Base-by-base conservation (phyloP, 2,797 vertebrate species). In the Scarus forsteni region DNA sequence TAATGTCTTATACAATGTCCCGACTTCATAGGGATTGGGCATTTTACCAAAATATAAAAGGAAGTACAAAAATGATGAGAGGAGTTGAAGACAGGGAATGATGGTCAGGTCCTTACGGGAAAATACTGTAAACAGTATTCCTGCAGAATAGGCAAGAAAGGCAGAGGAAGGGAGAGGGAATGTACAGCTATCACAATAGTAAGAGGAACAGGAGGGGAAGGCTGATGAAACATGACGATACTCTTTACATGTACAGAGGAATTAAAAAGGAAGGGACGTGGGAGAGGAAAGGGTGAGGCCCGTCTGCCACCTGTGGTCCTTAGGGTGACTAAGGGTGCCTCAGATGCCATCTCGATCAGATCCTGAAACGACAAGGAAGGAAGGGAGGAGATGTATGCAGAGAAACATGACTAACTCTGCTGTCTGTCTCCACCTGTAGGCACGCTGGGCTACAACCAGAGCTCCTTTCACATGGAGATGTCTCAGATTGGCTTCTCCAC, bases 391-490 rank as follows among this genome's bases (percentile, higher is more conserved):
- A 66, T 50, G 60, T 71, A 52, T 19, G 34, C 3, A 12, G 60
- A 81, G 52, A 57, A 62, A 63, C 38, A 10, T 2, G 65, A 63
- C 63, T 85, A 75, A 85, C 73, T 48, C 50, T 60, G 19, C 7
- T 60, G 16, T 72, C 36, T 55, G 11, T 77, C 35, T 53, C 49
- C 55, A 16, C 69, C 16, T 13, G 40, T 44, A 99, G 98, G 97
- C 10, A 97, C 96, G 0, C 92, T 92, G 5, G 96, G 95, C 43
- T 91, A 95, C 90, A 98, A 99, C 5, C 93, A 97, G 92, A 99
- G 97, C 81, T 95, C 98, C 4, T 99, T 99, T 54, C 94, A 97
- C 75, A 92, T 97, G 94, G 98, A 99, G 91, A 99, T 99, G 98
- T 97, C 98, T 52, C 97, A 99, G 93, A 95, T 97, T 0, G 98